These are phyloP conservation scores for Prosopocoilus inquinatus DNA, from an alignment of 2,888 invertebrate genomes.

Conservation along the genomic window DNA sequence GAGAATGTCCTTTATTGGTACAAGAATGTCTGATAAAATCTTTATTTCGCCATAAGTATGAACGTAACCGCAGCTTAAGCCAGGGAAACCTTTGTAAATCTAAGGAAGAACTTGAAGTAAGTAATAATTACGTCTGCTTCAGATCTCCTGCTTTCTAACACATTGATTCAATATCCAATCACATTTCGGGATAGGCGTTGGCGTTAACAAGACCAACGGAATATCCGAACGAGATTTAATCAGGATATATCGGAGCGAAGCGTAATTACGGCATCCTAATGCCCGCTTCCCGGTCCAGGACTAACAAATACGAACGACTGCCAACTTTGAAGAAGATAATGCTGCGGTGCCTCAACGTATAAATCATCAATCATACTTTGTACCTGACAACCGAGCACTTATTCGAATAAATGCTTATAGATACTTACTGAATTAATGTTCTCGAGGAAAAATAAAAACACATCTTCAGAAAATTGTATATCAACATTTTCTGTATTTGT, in stretches of 20 bases:
- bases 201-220: not conserved
- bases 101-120: no score
- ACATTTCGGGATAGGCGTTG: not conserved
- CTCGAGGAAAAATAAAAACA: not conserved
- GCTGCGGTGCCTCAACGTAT: not conserved
- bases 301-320: conserved; percentile 1
- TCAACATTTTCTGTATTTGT: no score
- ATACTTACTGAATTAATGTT: not conserved
- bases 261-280: conserved; percentile 3
- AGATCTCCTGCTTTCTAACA: not conserved
- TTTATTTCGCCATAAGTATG: not conserved
- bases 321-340: not conserved
- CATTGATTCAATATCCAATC: conserved; percentile 1
- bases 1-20: not conserved
- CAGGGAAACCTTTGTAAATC: not conserved
- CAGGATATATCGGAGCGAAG: conserved; percentile 1
- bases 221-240: conserved; percentile 3
- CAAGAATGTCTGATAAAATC: not conserved
- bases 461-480: no score
- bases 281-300: not conserved
- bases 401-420: conserved; percentile 1
- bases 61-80: not conserved
- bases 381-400: conserved; percentile 3
- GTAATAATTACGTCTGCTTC: no score
- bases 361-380: conserved; percentile 5